A percentile compares a stretch with the other conserved stretches of the same genome.
phyloP scores from a whole-genome alignment of 2,113 vertebrate genomes.

The Globicephala melas region DNA sequence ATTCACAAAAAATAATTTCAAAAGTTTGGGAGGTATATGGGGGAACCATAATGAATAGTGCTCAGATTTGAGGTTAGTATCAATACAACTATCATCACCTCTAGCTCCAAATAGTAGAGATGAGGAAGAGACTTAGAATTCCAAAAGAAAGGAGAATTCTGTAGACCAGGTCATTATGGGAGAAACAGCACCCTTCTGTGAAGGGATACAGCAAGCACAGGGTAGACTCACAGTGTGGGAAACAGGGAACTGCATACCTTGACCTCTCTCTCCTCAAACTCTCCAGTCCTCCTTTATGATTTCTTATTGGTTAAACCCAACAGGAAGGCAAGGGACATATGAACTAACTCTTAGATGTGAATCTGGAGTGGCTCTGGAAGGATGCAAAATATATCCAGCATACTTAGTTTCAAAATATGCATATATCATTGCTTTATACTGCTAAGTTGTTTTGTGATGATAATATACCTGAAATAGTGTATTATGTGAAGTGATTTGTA shows the following conservation, averaged over 20 bases:
- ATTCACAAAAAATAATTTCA: not conserved
- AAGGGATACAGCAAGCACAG: not conserved
- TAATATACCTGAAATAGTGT: not conserved
- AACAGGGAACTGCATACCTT: not conserved
- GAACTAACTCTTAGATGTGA: not conserved
- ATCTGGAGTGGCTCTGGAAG: not conserved
- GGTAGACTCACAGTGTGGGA: not conserved
- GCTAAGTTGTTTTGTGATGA: not conserved
- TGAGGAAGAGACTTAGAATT: not conserved
- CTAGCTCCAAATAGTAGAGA: not conserved
- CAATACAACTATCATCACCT: not conserved
- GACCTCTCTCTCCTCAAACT: not conserved
- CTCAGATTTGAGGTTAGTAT: not conserved
- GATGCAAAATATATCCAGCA: not conserved
- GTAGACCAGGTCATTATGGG: not conserved
- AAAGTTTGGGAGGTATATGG: not conserved
- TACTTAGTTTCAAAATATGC: not conserved
- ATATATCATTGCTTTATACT: not conserved
- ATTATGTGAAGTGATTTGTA: not conserved
- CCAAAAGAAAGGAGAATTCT: not conserved
- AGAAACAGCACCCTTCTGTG: not conserved
- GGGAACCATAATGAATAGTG: not conserved
- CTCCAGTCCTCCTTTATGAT: not conserved
- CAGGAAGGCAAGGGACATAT: not conserved
- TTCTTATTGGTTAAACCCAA: not conserved